Evolutionary conservation across 2,888 invertebrate genomes (phyloP), one percentile per base, ranked within the genome.

Genomic region (Heliconius hortense): DNA sequence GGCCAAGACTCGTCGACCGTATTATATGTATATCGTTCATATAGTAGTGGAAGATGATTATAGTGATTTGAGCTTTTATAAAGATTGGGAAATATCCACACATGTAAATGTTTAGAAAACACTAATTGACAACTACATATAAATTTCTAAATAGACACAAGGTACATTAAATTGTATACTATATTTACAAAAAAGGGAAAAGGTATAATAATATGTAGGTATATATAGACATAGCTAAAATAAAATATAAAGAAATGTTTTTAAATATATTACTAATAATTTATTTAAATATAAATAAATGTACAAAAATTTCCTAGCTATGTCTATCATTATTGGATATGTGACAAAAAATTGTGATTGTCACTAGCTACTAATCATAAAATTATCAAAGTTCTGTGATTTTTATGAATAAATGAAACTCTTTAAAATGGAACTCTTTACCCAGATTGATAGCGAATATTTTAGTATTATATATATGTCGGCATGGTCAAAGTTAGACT

Each of bases 61-160:
- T 35, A 63, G 73, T 28, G 53, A 75, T 59, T 77, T 77, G 73
- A 73, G 56, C 64, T 39, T 74, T 62, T 56, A 68, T 26, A 56
- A 68, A 80, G 72, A 78, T 60, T 73, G 83, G 80, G 83, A 82
- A 80, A 80, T 78, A 79, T 56, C 56, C 35, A 71, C 66, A 68
- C 80, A 82, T 84, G 81, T 86, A 82, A 80, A 83, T 78, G 76
- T 80, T 80, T 83, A 82, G 79, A 83, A 86, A 86, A 87, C 80
- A 76, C 80, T 85, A 86, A 84, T 87, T 86, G 84, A 86, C 84
- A 79, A 83, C 82, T 81, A 82, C 81, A 81, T 79, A 86, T 79
- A 85, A 85, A 84, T 84, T 85, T 83, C 82, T 83, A 78, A 39
- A 26, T 59, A 75, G 48, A 73, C 71, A 76, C 77, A 62, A 56